Percentiles rank a stretch among this genome's conserved stretches.
phyloP scores from a whole-genome alignment of 2,797 vertebrate species.

The Crocodylus rhombifer region DNA sequence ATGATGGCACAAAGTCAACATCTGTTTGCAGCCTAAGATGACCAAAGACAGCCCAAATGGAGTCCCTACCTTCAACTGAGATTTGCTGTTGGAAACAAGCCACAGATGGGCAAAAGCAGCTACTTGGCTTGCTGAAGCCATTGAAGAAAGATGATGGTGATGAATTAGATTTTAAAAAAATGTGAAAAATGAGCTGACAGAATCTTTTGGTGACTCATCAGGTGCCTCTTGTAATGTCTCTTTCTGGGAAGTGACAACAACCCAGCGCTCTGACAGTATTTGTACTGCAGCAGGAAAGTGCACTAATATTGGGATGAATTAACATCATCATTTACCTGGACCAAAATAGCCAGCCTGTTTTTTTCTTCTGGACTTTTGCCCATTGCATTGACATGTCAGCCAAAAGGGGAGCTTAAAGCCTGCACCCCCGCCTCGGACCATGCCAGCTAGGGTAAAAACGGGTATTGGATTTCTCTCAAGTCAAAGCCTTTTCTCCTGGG shows the following conservation, averaged over 20 bases:
- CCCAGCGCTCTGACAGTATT: slow-evolving; percentile 71
- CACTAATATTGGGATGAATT: slow-evolving; percentile 75
- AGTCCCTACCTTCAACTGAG: neutral
- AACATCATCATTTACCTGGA: slow-evolving; percentile 72
- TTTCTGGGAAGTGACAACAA: slow-evolving; percentile 68
- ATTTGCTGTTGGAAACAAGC: neutral
- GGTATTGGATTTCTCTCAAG: too few relatives aligned
- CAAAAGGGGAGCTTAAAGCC: neutral
- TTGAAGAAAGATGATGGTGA: slow-evolving; percentile 48
- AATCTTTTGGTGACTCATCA: slow-evolving; percentile 74
- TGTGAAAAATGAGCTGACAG: slow-evolving; percentile 75
- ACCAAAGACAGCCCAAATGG: neutral
- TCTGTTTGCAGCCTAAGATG: neutral
- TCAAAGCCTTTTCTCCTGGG: too few relatives aligned
- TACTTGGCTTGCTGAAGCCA: neutral
- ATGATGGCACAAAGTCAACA: too few relatives aligned
- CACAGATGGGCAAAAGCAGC: slow-evolving; percentile 17
- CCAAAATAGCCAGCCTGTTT: slow-evolving; percentile 55
- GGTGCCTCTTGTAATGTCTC: slow-evolving; percentile 75
- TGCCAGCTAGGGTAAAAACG: accelerated
- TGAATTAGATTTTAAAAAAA: slow-evolving; percentile 53
- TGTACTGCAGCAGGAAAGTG: slow-evolving; percentile 64
- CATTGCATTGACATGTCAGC: neutral
- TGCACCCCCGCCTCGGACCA: accelerated
- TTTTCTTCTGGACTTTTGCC: slow-evolving; percentile 29